These are phyloP conservation scores for Drosophila antonietae DNA, from an alignment of 2,888 invertebrate genomes.

Conservation along the genomic window DNA sequence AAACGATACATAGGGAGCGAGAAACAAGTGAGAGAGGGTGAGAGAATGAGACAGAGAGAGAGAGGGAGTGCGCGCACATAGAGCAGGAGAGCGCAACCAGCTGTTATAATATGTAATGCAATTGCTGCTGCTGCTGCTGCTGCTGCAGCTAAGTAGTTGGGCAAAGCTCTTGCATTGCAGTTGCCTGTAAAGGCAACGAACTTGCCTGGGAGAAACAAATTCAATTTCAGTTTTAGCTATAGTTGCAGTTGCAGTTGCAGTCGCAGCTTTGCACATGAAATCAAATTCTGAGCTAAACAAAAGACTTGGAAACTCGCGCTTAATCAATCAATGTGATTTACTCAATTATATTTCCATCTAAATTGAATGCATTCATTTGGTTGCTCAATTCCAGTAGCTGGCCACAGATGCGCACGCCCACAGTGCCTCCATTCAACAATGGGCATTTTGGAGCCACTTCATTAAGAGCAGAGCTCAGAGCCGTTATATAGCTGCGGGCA, in stretches of 20 bases:
- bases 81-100: constrained; percentile 23
- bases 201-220: constrained; percentile 14
- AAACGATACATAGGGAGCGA: constrained; percentile 35
- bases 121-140: background rate
- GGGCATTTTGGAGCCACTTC: constrained; percentile 28
- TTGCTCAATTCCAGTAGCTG: constrained; percentile 20
- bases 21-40: constrained; percentile 20
- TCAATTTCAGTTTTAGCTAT: background rate
- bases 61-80: background rate
- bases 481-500: constrained; percentile 50
- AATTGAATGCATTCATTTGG: constrained; percentile 2
- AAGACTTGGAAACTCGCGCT: constrained; percentile 18
- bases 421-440: constrained; percentile 17
- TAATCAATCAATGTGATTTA: constrained; percentile 14
- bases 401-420: constrained; percentile 11
- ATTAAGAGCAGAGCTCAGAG: constrained; percentile 26
- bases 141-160: constrained; percentile 25
- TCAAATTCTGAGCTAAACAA: constrained; percentile 1
- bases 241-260: background rate
- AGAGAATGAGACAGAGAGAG: constrained; percentile 17
- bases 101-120: constrained; percentile 43
- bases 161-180: constrained; percentile 16
- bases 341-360: constrained; percentile 3
- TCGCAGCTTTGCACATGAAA: background rate
- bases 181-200: constrained; percentile 47